Conservation (phyloP, 2,113 vertebrate species). For the Apteryx owenii region DNA sequence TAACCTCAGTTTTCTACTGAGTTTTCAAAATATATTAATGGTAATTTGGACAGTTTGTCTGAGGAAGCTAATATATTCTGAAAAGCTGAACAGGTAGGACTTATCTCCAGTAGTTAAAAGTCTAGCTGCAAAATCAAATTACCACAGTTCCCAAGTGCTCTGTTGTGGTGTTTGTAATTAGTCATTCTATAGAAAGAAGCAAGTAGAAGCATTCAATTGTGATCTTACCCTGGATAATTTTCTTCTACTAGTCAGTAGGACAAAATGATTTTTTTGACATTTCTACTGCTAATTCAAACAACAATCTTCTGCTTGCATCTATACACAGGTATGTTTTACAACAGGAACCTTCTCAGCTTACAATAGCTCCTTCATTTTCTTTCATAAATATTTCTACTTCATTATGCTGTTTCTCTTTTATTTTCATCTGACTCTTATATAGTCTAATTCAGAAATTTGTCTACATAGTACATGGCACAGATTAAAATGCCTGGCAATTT, state of each 20-base stretch:
- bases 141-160: neutral
- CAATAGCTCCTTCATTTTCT: neutral
- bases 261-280: neutral
- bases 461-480: neutral
- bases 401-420: neutral
- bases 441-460: neutral
- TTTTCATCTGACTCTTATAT: neutral
- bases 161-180: neutral
- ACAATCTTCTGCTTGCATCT: neutral
- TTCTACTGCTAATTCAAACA: neutral
- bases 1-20: neutral
- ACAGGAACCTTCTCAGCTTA: neutral
- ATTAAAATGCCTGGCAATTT: neutral
- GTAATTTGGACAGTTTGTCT: neutral
- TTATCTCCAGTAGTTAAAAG: neutral
- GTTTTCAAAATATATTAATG: neutral
- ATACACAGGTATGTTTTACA: neutral
- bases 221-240: neutral
- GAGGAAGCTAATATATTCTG: neutral
- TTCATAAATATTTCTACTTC: neutral
- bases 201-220: neutral
- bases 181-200: neutral
- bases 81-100: neutral
- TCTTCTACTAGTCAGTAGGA: neutral
- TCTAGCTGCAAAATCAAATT: neutral